A percentile compares a stretch with the other conserved stretches of the same genome.
Conservation (phyloP, 2,888 invertebrate genomes). For the Epinotia bilunana region DNA sequence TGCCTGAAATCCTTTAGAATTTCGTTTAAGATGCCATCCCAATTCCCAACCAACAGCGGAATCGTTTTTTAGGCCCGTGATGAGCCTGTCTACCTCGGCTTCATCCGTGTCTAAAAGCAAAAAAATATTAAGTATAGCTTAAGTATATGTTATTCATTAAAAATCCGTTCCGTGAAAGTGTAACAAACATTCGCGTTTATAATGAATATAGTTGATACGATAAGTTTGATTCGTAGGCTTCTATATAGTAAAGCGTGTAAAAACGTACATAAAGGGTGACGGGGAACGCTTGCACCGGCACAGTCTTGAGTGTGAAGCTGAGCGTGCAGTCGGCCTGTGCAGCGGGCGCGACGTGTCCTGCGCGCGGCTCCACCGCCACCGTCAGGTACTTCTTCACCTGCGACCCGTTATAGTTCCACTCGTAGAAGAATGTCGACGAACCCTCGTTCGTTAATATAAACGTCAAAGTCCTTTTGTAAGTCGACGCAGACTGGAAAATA, state of each 20-base stretch:
- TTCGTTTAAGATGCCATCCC: no score
- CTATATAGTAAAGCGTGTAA: not conserved
- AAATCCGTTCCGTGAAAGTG: no score
- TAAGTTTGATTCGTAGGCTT: no score
- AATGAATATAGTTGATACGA: no score
- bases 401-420: slow-evolving; percentile 68
- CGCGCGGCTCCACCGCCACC: slow-evolving; percentile 68
- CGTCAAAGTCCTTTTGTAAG: slow-evolving; percentile 72
- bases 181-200: no score
- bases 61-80: no score
- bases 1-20: no score
- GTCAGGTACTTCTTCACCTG: slow-evolving; percentile 72
- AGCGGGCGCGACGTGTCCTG: slow-evolving; percentile 70
- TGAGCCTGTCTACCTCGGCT: no score
- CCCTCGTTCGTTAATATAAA: slow-evolving; percentile 76
- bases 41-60: no score
- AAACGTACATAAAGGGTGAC: slow-evolving; percentile 67
- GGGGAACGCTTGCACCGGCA: slow-evolving; percentile 73
- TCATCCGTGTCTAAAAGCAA: no score
- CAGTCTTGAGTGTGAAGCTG: slow-evolving; percentile 70
- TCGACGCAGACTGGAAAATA: slow-evolving; percentile 71
- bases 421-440: slow-evolving; percentile 75
- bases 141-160: no score
- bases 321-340: slow-evolving; percentile 66
- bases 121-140: no score